Conservation (phyloP, 30 jellyfish, hydroid and myxozoan genomes). For the Mastigias papua region DNA sequence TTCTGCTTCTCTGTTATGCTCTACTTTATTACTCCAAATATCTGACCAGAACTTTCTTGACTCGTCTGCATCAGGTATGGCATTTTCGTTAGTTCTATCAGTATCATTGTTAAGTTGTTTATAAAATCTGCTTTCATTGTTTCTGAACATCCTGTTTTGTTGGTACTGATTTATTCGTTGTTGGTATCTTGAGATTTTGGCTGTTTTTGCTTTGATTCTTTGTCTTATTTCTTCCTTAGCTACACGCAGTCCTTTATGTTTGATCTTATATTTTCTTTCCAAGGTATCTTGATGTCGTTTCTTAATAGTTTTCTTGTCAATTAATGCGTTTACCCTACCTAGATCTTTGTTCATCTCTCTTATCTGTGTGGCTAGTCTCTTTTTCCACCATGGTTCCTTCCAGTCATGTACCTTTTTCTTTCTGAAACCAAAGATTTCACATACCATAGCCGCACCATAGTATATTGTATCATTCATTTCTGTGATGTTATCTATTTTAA, state of each 20-base stretch:
- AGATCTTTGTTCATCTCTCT: slow-evolving; percentile 30
- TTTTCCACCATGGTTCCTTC: slow-evolving; percentile 51
- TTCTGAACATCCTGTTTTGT: too few relatives aligned
- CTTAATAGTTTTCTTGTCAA: slow-evolving; percentile 10
- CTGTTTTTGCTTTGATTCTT: slow-evolving; percentile 15
- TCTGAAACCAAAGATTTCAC: slow-evolving; percentile 18
- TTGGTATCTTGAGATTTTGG: slow-evolving; percentile 6
- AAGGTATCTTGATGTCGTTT: slow-evolving; percentile 18
- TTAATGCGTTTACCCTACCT: slow-evolving; percentile 24
- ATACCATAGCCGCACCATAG: slow-evolving; percentile 40
- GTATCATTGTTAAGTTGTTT: too few relatives aligned
- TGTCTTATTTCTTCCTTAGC: slow-evolving; percentile 20
- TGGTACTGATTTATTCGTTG: neutral
- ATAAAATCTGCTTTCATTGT: too few relatives aligned
- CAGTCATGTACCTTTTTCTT: neutral
- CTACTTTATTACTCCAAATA: slow-evolving; percentile 19
- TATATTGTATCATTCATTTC: neutral
- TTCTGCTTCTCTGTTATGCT: slow-evolving; percentile 31
- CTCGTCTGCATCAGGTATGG: neutral
- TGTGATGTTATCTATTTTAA: neutral
- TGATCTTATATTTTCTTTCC: slow-evolving; percentile 8
- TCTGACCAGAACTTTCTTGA: neutral
- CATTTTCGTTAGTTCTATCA: slow-evolving; percentile 17
- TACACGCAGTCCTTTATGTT: slow-evolving; percentile 8
- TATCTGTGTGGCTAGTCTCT: slow-evolving; percentile 5